Percentiles rank a stretch among this genome's conserved stretches.
Evolutionary conservation across 2,797 vertebrate species (phyloP).

Genomic region (Lerista edwardsae): DNA sequence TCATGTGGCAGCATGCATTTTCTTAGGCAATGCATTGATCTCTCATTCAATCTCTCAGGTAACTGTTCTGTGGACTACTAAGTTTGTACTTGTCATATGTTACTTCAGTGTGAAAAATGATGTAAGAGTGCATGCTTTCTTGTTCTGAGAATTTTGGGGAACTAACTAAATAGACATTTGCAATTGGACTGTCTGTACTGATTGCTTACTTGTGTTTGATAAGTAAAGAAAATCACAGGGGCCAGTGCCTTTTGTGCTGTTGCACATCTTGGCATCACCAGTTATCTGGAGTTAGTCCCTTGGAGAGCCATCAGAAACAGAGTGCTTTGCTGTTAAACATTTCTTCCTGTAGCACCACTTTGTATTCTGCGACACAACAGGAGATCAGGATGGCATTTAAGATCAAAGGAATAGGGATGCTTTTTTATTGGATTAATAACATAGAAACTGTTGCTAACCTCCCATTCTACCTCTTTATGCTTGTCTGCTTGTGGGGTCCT

Average conservation of each 20-base stretch:
- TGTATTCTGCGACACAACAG: conserved; percentile 57
- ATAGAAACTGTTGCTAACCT: conserved; percentile 53
- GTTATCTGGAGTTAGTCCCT: conserved; percentile 59
- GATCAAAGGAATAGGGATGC: conserved; percentile 51
- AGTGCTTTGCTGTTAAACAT: conserved; percentile 62
- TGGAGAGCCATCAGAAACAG: conserved; percentile 61
- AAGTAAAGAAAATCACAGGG: background rate
- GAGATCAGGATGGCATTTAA: conserved; percentile 57
- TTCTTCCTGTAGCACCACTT: conserved; percentile 66
- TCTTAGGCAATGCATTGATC: conserved; percentile 3
- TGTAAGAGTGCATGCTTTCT: conserved; percentile 39
- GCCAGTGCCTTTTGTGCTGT: conserved; percentile 63
- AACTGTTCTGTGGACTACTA: background rate
- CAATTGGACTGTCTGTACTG: conserved; percentile 50
- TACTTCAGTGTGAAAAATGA: background rate
- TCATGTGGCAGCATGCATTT: background rate
- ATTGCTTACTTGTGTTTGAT: conserved; percentile 36
- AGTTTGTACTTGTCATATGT: background rate
- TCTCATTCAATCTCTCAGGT: background rate
- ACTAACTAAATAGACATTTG: conserved; percentile 62
- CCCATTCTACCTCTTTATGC: conserved; percentile 35
- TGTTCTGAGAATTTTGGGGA: conserved; percentile 43
- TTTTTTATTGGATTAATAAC: conserved; percentile 55
- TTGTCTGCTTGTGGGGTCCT: conserved; percentile 45
- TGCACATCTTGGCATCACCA: conserved; percentile 44